These are phyloP conservation scores for Physocephala rufipes DNA, from an alignment of 2,888 invertebrate genomes.

Conservation along the genomic window DNA sequence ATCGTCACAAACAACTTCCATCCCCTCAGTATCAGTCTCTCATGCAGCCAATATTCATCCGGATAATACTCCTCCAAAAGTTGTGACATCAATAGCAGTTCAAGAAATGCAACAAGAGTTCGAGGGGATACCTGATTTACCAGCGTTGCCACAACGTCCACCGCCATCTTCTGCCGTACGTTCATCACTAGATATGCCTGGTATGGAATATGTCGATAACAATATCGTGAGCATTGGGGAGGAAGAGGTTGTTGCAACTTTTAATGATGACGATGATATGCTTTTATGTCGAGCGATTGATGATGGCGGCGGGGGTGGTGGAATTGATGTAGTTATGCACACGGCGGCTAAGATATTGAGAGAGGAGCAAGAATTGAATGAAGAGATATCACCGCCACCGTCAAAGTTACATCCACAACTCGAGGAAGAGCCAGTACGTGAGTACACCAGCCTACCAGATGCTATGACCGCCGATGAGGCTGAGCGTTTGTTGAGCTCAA, in stretches of 20 bases:
- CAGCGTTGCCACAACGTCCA: conserved; percentile 54
- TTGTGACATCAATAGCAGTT: conserved; percentile 59
- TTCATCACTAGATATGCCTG: conserved; percentile 67
- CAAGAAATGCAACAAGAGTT: conserved; percentile 60
- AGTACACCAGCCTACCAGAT: conserved; percentile 66
- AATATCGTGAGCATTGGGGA: conserved; percentile 68
- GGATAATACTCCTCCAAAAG: conserved; percentile 51
- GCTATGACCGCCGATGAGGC: conserved; percentile 88
- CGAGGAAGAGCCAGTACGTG: conserved; percentile 13
- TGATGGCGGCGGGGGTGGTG: conserved; percentile 34
- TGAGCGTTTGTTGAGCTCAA: conserved; percentile 84
- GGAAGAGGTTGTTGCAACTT: conserved; percentile 65
- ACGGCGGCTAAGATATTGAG: conserved; percentile 30
- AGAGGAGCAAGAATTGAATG: conserved; percentile 10
- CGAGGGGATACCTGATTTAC: conserved; percentile 48
- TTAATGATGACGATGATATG: conserved; percentile 58
- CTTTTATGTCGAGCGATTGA: conserved; percentile 32
- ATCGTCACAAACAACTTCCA: conserved; percentile 18
- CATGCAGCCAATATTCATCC: conserved; percentile 50
- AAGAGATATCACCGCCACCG: neutral
- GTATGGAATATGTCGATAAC: conserved; percentile 70
- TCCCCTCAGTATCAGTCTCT: conserved; percentile 58
- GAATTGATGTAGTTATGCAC: conserved; percentile 21
- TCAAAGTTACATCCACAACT: conserved; percentile 39
- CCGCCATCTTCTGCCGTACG: conserved; percentile 55